phyloP scores from a whole-genome alignment of 2,888 invertebrate genomes.

The Acleris emargana region DNA sequence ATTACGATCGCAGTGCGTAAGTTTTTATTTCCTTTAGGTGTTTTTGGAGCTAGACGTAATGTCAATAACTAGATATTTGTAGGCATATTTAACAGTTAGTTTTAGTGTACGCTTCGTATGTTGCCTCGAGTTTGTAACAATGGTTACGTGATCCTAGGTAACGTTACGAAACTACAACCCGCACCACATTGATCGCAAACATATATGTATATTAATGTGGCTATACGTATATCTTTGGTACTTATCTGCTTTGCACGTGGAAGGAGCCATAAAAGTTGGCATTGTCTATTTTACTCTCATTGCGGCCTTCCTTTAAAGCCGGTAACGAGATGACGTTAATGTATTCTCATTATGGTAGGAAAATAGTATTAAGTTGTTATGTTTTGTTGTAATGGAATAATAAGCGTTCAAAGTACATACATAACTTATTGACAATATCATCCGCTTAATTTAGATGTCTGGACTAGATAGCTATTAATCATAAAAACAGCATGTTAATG shows the following conservation, averaged over 20 bases:
- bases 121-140: constrained; percentile 61
- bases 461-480: too few relatives aligned
- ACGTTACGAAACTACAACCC: constrained; percentile 68
- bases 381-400: too few relatives aligned
- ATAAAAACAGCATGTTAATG: too few relatives aligned
- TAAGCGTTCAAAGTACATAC: too few relatives aligned
- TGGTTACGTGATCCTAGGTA: constrained; percentile 71
- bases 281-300: constrained; percentile 22
- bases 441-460: too few relatives aligned
- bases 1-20: constrained; percentile 4
- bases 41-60: not conserved
- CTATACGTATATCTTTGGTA: constrained; percentile 7
- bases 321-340: constrained; percentile 4
- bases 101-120: constrained; percentile 39
- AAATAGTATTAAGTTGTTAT: too few relatives aligned
- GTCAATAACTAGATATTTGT: constrained; percentile 18
- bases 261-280: constrained; percentile 30
- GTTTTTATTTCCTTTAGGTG: not conserved
- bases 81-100: constrained; percentile 15
- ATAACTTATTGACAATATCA: too few relatives aligned
- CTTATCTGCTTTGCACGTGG: constrained; percentile 33
- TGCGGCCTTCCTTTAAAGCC: constrained; percentile 20
- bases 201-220: constrained; percentile 9
- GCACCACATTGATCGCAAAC: constrained; percentile 66
- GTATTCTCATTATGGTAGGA: not conserved